phyloP scores from a whole-genome alignment of 1,140 invertebrate species.

The Drosophila burlai region DNA sequence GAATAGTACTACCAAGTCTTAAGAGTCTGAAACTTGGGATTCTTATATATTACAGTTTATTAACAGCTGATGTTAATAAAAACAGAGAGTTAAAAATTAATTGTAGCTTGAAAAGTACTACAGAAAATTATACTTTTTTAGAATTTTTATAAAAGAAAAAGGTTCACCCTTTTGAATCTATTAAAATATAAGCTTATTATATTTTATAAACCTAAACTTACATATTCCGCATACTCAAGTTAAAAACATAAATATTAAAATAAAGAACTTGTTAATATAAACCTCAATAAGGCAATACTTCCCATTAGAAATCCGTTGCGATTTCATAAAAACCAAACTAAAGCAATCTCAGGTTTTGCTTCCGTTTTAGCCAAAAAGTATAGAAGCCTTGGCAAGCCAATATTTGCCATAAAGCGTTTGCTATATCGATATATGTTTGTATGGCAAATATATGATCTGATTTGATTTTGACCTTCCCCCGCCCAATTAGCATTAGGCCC shows the following conservation, averaged over 20 bases:
- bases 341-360: conserved; percentile 27
- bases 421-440: background rate
- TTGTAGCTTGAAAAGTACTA: background rate
- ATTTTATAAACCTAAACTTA: background rate
- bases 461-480: conserved; percentile 31
- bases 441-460: conserved; percentile 23
- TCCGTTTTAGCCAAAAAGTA: conserved; percentile 25
- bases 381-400: conserved; percentile 23
- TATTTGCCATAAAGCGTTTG: conserved; percentile 19
- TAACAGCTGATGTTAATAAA: background rate
- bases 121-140: too few relatives aligned
- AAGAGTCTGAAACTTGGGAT: background rate
- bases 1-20: rapidly evolving
- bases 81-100: background rate
- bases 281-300: background rate
- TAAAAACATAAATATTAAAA: background rate
- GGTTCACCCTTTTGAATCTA: too few relatives aligned
- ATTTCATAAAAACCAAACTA: conserved; percentile 17
- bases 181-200: rapidly evolving
- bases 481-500: conserved; percentile 14
- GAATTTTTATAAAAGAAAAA: too few relatives aligned
- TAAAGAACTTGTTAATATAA: background rate
- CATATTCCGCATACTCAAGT: background rate
- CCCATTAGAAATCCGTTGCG: conserved; percentile 16
- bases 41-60: background rate